A percentile compares a stretch with the other conserved stretches of the same genome.
phyloP scores from a whole-genome alignment of 2,113 vertebrate genomes.

The Bubalus kerabau region DNA sequence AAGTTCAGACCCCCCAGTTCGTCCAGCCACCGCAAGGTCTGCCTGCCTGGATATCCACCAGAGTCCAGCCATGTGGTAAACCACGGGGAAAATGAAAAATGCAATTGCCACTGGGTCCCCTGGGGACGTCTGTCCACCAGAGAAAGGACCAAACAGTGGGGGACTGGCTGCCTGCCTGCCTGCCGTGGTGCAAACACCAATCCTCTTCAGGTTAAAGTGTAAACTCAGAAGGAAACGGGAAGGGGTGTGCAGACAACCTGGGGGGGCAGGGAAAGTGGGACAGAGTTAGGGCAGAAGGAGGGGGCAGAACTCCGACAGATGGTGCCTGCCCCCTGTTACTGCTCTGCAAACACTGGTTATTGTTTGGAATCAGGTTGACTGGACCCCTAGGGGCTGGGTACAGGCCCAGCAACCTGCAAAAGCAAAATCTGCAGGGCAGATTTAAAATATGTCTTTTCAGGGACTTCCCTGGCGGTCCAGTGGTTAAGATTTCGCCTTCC shows the following conservation, averaged over 20 bases:
- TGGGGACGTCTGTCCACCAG: rapidly evolving
- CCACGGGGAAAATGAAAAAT: background rate
- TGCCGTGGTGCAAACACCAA: background rate
- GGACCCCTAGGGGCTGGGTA: background rate
- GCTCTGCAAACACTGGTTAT: rapidly evolving
- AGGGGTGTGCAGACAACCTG: background rate
- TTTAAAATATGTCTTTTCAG: background rate
- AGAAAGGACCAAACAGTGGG: background rate
- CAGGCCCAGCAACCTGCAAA: background rate
- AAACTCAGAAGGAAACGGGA: background rate
- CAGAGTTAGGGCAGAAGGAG: background rate
- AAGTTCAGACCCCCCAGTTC: background rate
- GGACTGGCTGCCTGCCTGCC: background rate
- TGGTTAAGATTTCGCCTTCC: background rate
- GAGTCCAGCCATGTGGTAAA: background rate
- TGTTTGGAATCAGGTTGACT: background rate
- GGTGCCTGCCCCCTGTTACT: too few species aligned
- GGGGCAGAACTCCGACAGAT: rapidly evolving
- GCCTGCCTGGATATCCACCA: rapidly evolving
- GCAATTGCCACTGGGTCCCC: rapidly evolving
- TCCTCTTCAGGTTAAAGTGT: background rate
- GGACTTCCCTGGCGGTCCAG: background rate
- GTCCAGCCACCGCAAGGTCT: background rate
- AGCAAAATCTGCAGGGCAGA: background rate
- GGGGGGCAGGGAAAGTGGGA: rapidly evolving